Conservation (phyloP, 2,797 vertebrate genomes). For the Pseudochromis fuscus region DNA sequence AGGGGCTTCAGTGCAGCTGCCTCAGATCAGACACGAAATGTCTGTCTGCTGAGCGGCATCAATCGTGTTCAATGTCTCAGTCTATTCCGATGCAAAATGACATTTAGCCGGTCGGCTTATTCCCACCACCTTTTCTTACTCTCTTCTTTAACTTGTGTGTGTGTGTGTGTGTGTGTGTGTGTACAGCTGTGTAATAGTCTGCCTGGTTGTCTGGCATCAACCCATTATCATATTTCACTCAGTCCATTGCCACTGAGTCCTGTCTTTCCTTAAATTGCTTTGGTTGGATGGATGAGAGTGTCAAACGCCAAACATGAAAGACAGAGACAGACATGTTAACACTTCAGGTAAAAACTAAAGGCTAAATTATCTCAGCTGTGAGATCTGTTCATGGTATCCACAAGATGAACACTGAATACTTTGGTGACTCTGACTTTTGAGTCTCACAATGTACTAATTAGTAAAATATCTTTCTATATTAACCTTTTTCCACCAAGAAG, state of each 20-base stretch:
- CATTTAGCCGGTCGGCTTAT: slow-evolving; percentile 45
- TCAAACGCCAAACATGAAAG: slow-evolving; percentile 34
- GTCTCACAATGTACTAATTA: no score
- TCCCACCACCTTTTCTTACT: slow-evolving; percentile 18
- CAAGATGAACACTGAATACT: neutral
- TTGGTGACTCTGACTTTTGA: no score
- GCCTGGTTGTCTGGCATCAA: slow-evolving; percentile 40
- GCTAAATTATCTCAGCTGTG: no score
- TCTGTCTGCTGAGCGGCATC: slow-evolving; percentile 45
- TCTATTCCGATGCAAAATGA: slow-evolving; percentile 47
- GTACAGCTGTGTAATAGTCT: slow-evolving; percentile 8
- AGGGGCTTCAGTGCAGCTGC: slow-evolving; percentile 21
- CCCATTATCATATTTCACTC: slow-evolving; percentile 60
- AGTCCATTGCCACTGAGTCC: slow-evolving; percentile 25
- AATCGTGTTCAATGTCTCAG: slow-evolving; percentile 39
- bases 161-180: neutral
- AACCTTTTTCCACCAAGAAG: no score
- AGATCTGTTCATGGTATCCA: neutral
- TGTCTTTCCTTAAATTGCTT: slow-evolving; percentile 48
- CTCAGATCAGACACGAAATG: slow-evolving; percentile 51
- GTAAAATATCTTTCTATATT: no score
- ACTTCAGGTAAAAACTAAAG: slow-evolving; percentile 36
- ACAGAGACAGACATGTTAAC: slow-evolving; percentile 37
- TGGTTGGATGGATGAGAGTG: slow-evolving; percentile 51
- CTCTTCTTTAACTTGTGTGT: slow-evolving; percentile 23